Evolutionary conservation across 2,888 invertebrate species (phyloP).

Genomic region (Tachina grossa): DNA sequence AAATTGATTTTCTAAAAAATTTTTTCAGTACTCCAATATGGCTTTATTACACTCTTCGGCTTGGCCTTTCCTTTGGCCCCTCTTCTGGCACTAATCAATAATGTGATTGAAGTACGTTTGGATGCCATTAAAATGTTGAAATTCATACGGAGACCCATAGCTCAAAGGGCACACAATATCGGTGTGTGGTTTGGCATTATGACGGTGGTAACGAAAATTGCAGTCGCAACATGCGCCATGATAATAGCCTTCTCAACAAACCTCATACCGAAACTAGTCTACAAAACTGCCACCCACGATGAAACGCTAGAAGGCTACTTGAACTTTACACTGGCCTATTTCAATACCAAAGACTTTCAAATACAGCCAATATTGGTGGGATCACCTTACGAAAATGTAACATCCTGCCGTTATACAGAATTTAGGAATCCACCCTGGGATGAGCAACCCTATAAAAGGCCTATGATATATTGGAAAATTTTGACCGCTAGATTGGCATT

Average conservation of each 20-base stretch:
- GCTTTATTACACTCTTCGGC: slow-evolving; percentile 93
- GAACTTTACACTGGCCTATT: slow-evolving; percentile 87
- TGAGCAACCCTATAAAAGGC: slow-evolving; percentile 85
- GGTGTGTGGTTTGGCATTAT: slow-evolving; percentile 92
- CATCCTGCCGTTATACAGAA: slow-evolving; percentile 87
- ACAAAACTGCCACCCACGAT: slow-evolving; percentile 84
- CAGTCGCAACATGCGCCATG: slow-evolving; percentile 90
- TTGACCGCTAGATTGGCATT: slow-evolving; percentile 89
- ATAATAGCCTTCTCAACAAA: slow-evolving; percentile 94
- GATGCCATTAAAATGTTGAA: slow-evolving; percentile 92
- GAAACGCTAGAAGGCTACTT: slow-evolving; percentile 86
- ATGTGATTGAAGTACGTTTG: slow-evolving; percentile 91
- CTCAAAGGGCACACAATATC: slow-evolving; percentile 89
- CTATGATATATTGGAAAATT: slow-evolving; percentile 89
- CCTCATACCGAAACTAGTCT: slow-evolving; percentile 91
- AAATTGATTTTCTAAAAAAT: neutral
- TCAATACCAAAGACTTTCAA: slow-evolving; percentile 86
- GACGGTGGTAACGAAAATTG: slow-evolving; percentile 88
- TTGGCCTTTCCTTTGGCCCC: slow-evolving; percentile 94
- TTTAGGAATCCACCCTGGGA: slow-evolving; percentile 86
- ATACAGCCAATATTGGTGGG: slow-evolving; percentile 66
- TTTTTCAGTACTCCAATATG: slow-evolving; percentile 90
- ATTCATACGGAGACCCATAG: slow-evolving; percentile 89
- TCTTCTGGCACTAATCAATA: slow-evolving; percentile 91
- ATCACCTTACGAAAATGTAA: slow-evolving; percentile 80